Evolutionary conservation across 2,888 invertebrate species (phyloP).

Genomic region (Lingula anatina): DNA sequence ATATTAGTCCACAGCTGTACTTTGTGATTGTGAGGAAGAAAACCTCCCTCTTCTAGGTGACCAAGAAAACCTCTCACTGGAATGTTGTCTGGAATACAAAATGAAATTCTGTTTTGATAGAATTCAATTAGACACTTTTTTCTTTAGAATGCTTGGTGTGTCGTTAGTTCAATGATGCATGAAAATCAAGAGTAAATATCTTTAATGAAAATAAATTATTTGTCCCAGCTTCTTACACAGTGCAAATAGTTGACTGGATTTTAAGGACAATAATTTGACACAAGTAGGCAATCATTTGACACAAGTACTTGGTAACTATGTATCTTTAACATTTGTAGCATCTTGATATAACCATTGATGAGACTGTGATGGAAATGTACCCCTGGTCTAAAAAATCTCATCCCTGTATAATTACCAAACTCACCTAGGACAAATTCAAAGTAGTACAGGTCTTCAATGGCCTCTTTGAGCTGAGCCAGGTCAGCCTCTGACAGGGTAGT

Average conservation of each 20-base stretch:
- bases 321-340: no score
- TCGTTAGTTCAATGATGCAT: neutral
- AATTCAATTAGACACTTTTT: neutral
- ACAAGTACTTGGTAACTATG: no score
- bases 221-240: no score
- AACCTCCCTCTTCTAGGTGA: slow-evolving; percentile 54
- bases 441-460: slow-evolving; percentile 57
- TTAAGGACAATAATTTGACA: no score
- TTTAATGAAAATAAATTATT: no score
- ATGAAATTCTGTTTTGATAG: neutral
- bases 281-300: no score
- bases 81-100: slow-evolving; percentile 53
- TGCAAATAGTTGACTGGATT: no score
- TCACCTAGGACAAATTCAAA: slow-evolving; percentile 56
- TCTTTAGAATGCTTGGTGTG: neutral
- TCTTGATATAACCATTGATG: no score
- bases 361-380: no score
- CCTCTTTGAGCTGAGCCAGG: slow-evolving; percentile 48
- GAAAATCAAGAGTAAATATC: neutral
- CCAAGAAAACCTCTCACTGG: slow-evolving; percentile 56
- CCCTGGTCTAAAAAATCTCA: no score
- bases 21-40: slow-evolving; percentile 56
- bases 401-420: no score
- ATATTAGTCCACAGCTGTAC: slow-evolving; percentile 55
- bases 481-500: slow-evolving; percentile 47